Percentiles rank a stretch among this genome's conserved stretches.
These are phyloP conservation scores for Antennarius striatus DNA, from an alignment of 2,113 vertebrate genomes.

Conservation along the genomic window DNA sequence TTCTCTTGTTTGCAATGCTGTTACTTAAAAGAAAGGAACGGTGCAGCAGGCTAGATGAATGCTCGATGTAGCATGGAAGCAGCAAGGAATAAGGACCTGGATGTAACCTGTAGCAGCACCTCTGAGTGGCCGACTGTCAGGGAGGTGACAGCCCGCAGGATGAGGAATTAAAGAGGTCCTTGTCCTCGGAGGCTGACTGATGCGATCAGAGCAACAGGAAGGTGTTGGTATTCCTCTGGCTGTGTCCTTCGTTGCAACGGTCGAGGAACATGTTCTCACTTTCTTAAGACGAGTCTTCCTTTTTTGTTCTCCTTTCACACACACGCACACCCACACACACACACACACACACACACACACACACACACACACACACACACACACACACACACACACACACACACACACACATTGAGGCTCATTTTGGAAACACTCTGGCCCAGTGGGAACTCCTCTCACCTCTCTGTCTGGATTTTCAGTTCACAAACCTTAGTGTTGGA, in stretches of 20 bases:
- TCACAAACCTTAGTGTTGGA: slow-evolving; percentile 74
- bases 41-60: slow-evolving; percentile 11
- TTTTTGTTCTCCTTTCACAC: slow-evolving; percentile 19
- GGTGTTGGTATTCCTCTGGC: slow-evolving; percentile 58
- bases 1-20: slow-evolving; percentile 7
- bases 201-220: slow-evolving; percentile 49
- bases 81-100: slow-evolving; percentile 23
- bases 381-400: slow-evolving; percentile 34
- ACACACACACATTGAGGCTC: slow-evolving; percentile 55
- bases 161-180: slow-evolving; percentile 53
- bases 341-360: slow-evolving; percentile 39
- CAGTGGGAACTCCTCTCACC: slow-evolving; percentile 73
- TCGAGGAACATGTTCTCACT: slow-evolving; percentile 47
- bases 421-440: slow-evolving; percentile 68
- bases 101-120: slow-evolving; percentile 47
- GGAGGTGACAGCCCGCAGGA: slow-evolving; percentile 49
- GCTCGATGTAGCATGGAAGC: slow-evolving; percentile 20
- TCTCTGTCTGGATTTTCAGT: slow-evolving; percentile 72
- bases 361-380: slow-evolving; percentile 35
- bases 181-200: slow-evolving; percentile 61
- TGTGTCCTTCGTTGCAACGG: slow-evolving; percentile 34
- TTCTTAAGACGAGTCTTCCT: slow-evolving; percentile 40
- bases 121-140: slow-evolving; percentile 34
- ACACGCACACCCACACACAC: slow-evolving; percentile 16
- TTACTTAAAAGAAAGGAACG: not conserved